phyloP scores from a whole-genome alignment of 2,888 invertebrate genomes.

The Drosophila borealis region DNA sequence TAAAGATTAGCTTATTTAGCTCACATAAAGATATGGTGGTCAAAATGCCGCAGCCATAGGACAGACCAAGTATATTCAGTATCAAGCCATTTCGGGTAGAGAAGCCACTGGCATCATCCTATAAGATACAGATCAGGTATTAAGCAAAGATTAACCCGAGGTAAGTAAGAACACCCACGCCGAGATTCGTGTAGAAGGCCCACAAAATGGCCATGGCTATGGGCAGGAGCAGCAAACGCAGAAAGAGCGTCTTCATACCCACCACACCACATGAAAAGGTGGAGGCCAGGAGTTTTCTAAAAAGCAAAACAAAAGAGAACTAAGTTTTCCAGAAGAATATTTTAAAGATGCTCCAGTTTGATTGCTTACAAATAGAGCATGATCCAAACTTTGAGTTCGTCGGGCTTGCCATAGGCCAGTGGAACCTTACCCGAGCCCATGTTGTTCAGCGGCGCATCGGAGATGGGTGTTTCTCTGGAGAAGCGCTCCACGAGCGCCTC shows the following conservation, averaged over 20 bases:
- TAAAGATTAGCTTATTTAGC: neutral
- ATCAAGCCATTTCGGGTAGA: conserved; percentile 85
- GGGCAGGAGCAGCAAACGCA: conserved; percentile 91
- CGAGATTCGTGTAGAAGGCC: conserved; percentile 89
- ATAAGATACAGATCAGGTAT: neutral
- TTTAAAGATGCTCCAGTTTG: neutral
- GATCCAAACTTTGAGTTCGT: conserved; percentile 88
- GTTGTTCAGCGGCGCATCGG: conserved; percentile 87
- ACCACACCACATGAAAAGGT: conserved; percentile 91
- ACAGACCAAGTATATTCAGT: conserved; percentile 83
- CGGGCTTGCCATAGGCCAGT: conserved; percentile 90
- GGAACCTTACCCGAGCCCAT: conserved; percentile 89
- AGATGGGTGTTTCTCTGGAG: conserved; percentile 92
- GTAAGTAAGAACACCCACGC: conserved; percentile 72
- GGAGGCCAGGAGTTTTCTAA: conserved; percentile 90
- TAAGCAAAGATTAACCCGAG: too few relatives aligned
- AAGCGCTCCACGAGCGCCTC: conserved; percentile 96
- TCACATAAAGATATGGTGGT: conserved; percentile 83
- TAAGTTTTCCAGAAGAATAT: neutral
- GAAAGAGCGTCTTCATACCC: conserved; percentile 91
- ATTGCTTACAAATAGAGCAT: conserved; percentile 88
- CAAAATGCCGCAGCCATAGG: conserved; percentile 84
- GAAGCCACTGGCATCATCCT: conserved; percentile 84
- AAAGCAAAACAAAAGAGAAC: neutral
- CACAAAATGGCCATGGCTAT: conserved; percentile 91